These are phyloP conservation scores for Amphipoea lucens DNA, from an alignment of 2,888 invertebrate genomes.

Conservation along the genomic window DNA sequence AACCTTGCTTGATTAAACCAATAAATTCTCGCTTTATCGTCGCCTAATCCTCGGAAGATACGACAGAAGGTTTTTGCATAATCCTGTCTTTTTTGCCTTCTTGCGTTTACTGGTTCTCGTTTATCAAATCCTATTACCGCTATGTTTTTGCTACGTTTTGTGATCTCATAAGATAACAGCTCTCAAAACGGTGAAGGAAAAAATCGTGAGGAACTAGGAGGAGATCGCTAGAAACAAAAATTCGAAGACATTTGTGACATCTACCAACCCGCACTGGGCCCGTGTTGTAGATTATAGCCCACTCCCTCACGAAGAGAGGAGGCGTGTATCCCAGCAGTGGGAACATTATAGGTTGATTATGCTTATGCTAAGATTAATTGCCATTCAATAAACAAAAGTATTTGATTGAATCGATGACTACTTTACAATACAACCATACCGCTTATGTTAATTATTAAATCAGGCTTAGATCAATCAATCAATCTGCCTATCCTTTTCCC, in stretches of 20 bases:
- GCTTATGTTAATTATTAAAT: background rate
- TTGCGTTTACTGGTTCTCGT: constrained; percentile 8
- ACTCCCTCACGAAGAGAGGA: too few species aligned
- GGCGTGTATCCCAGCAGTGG: too few species aligned
- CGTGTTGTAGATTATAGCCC: too few species aligned
- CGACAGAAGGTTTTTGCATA: constrained; percentile 4
- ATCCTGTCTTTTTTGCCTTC: constrained; percentile 6
- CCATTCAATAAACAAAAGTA: background rate
- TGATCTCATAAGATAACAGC: background rate
- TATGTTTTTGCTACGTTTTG: background rate
- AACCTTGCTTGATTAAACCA: constrained; percentile 57
- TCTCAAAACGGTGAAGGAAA: too few species aligned
- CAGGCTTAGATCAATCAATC: background rate
- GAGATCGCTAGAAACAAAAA: too few species aligned
- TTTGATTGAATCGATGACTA: background rate
- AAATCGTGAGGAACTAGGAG: too few species aligned
- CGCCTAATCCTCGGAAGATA: constrained; percentile 17
- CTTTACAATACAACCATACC: background rate
- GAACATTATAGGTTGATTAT: too few species aligned
- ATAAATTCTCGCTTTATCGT: constrained; percentile 51
- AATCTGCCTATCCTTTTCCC: background rate
- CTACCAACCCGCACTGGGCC: too few species aligned
- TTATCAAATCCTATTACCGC: constrained; percentile 7
- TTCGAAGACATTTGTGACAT: too few species aligned
- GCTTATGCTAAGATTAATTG: background rate